Evolutionary conservation across 2,113 vertebrate genomes (phyloP).

Genomic region (Myiagra hebetior): DNA sequence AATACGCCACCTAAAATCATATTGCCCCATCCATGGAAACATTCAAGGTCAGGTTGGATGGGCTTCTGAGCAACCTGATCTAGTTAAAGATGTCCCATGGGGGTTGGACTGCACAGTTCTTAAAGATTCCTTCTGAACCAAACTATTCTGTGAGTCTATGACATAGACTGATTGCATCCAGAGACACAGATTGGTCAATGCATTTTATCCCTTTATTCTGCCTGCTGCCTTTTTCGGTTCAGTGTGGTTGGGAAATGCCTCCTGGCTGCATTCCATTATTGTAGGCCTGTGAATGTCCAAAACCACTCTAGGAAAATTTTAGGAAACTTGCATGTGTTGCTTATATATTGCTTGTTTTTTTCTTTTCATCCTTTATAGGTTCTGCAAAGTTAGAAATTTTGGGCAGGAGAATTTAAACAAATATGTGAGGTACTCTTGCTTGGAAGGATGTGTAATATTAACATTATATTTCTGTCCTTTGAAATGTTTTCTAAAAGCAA

Average conservation of each 20-base stretch:
- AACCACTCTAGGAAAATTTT: neutral
- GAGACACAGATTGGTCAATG: neutral
- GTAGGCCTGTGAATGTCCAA: neutral
- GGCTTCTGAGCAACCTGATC: neutral
- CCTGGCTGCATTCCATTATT: neutral
- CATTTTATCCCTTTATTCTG: neutral
- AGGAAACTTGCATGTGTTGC: neutral
- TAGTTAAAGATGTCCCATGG: neutral
- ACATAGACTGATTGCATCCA: neutral
- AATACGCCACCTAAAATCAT: neutral
- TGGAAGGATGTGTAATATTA: neutral
- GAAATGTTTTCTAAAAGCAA: neutral
- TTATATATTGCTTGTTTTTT: neutral
- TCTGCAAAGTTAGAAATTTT: neutral
- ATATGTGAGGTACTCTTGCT: neutral
- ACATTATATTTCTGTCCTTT: neutral
- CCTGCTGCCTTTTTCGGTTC: neutral
- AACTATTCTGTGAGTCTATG: neutral
- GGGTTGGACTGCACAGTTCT: neutral
- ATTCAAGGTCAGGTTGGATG: no score
- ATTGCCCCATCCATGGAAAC: neutral
- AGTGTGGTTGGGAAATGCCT: neutral
- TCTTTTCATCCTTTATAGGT: neutral
- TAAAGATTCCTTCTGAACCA: neutral
- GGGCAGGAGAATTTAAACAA: neutral